Base-by-base conservation (phyloP, 2,888 invertebrate species). In the Pseudoips prasinana region DNA sequence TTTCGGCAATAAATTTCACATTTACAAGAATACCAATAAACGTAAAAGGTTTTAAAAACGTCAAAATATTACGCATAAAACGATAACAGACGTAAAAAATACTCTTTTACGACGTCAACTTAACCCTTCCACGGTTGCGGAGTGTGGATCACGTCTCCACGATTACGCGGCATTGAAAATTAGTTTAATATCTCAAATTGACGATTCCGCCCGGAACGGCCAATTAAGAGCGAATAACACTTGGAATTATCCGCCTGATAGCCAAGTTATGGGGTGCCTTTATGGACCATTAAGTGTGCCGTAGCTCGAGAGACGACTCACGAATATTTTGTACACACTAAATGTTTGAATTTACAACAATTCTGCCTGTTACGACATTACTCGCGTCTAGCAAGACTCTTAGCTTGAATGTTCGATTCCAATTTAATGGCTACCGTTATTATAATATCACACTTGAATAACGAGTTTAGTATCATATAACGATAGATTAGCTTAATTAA, bases 171-270 rank as follows among this genome's bases (percentile, higher is more conserved):
- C 87, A 86, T 86, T 83, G 85, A 84, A 86, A 86, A 88, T 88
- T 88, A 88, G 86, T 87, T 84, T 87, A 87, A 87, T 87, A 88
- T 85, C 87, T 81, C 72, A 75, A 87, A 88, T 87, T 84, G 87
- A 80, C 83, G 82, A 85, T 85, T 86, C 84, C 82, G 80, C 68
- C 63, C 83, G 84, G 85, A 85, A 84, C 78, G 78, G 71, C 75
- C 86, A 86, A 86, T 87, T 85, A 87, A 82, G 82, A 76, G 76
- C 73, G 85, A 76, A 82, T 87, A 86, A 87, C 85, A 85, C 79
- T 76, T 65, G 73, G 68, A 74, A 78, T 73, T 80, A 81, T 79
- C 74, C 76, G 60, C 55, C 74, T 66, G 87, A 88, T 87, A 87
- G 80, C 74, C 78, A 66, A 86, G 83, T 86, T 86, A 85, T 82